Conservation (phyloP, 37 sponge, comb jelly and placozoan species). For the Crambe crambe region DNA sequence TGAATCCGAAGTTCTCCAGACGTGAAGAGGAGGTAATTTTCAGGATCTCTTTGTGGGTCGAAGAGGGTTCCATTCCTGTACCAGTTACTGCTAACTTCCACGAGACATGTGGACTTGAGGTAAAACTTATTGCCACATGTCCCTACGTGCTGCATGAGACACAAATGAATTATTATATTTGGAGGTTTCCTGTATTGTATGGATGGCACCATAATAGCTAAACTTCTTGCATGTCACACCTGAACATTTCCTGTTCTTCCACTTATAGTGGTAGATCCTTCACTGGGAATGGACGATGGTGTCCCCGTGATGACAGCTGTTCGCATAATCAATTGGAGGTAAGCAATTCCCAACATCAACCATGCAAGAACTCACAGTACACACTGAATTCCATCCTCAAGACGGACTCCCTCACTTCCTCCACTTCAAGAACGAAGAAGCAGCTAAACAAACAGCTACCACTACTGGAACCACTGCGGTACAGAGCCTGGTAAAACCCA, state of each 20-base stretch:
- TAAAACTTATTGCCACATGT: constrained; percentile 14
- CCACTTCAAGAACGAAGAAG: constrained; percentile 18
- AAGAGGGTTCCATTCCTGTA: constrained; percentile 10
- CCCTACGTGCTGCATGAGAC: constrained; percentile 10
- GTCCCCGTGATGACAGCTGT: neutral
- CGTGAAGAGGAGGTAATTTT: neutral
- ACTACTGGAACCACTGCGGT: neutral
- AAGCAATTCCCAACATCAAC: no score
- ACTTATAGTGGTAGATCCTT: neutral
- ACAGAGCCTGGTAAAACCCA: constrained; percentile 18
- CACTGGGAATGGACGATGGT: neutral
- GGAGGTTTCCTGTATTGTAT: no score
- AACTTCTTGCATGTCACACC: no score
- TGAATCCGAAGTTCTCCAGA: constrained; percentile 25
- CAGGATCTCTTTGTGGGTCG: neutral
- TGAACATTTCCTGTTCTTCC: neutral
- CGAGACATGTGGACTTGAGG: neutral
- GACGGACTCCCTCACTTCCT: constrained; percentile 3
- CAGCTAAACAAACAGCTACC: constrained; percentile 15
- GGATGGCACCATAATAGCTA: neutral
- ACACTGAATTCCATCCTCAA: constrained; percentile 5
- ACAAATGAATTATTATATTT: neutral
- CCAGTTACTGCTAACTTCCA: constrained; percentile 1
- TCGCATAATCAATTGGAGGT: neutral
- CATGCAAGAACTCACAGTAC: constrained; percentile 4